Percentiles rank a stretch among this genome's conserved stretches.
Conservation (phyloP, 2,888 invertebrate genomes). For the Euproctis similis region DNA sequence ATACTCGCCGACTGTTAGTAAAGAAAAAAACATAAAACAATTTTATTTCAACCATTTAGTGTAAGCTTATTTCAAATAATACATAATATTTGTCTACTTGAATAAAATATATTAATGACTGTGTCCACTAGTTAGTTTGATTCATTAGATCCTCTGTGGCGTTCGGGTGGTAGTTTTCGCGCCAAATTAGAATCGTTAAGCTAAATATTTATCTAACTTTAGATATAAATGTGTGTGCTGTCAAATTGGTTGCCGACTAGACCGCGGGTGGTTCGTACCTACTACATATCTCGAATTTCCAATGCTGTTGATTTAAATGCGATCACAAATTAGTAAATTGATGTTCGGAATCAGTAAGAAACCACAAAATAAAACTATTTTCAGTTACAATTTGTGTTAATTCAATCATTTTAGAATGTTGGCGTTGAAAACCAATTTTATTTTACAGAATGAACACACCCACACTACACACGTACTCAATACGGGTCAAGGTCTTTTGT, state of each 20-base stretch:
- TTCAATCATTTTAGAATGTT: too few species aligned
- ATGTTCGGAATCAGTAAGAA: too few species aligned
- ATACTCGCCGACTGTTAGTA: constrained; percentile 13
- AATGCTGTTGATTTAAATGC: constrained; percentile 34
- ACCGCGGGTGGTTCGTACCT: constrained; percentile 55
- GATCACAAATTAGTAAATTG: constrained; percentile 29
- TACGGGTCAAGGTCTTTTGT: too few species aligned
- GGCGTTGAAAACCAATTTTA: too few species aligned
- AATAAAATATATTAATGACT: constrained; percentile 6
- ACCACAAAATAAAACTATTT: too few species aligned
- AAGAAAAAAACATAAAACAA: constrained; percentile 5
- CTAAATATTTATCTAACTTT: constrained; percentile 73
- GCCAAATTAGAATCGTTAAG: constrained; percentile 73
- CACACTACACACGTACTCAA: too few species aligned
- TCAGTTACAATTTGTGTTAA: too few species aligned
- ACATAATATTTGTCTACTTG: neutral
- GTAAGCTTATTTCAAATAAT: constrained; percentile 2
- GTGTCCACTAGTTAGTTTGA: constrained; percentile 9
- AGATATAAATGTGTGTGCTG: constrained; percentile 73
- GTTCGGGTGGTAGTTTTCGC: constrained; percentile 48
- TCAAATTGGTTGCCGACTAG: constrained; percentile 65
- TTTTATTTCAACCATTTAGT: constrained; percentile 2
- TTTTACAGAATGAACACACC: too few species aligned
- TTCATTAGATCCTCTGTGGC: constrained; percentile 22
- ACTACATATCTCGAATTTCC: constrained; percentile 46